phyloP scores from a whole-genome alignment of 2,797 vertebrate genomes.

The Sebastes paucispinis region DNA sequence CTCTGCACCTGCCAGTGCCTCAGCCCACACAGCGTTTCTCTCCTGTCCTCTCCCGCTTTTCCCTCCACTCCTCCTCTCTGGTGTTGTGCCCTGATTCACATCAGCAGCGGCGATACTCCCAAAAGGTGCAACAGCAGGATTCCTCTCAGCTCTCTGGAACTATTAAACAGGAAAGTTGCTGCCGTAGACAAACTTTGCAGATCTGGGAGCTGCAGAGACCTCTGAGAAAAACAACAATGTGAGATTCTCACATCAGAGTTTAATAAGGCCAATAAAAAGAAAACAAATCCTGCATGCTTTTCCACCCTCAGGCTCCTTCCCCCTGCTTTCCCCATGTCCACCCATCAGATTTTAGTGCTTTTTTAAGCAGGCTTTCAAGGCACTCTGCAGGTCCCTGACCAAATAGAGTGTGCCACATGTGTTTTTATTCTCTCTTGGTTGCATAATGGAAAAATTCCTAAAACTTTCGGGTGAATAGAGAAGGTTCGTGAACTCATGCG shows the following conservation, averaged over 20 bases:
- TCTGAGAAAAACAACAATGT: constrained; percentile 33
- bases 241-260: constrained; percentile 24
- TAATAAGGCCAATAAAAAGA: constrained; percentile 10
- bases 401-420: constrained; percentile 37
- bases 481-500: constrained; percentile 6
- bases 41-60: constrained; percentile 42
- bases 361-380: constrained; percentile 33
- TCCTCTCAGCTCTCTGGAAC: constrained; percentile 41
- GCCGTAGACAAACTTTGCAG: constrained; percentile 49
- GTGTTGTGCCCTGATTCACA: constrained; percentile 39
- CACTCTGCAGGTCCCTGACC: constrained; percentile 21
- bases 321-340: not conserved
- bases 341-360: constrained; percentile 2
- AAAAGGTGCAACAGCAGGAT: constrained; percentile 33
- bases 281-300: constrained; percentile 44
- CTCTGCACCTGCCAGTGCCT: constrained; percentile 65
- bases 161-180: constrained; percentile 54
- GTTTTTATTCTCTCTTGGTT: constrained; percentile 33
- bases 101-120: constrained; percentile 43
- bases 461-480: constrained; percentile 21
- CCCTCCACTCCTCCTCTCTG: constrained; percentile 18
- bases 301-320: constrained; percentile 19
- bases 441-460: constrained; percentile 37
- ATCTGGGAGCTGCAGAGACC: constrained; percentile 17
- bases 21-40: constrained; percentile 65